Evolutionary conservation across 2,888 invertebrate genomes (phyloP).

Genomic region (Acrobasis suavella): DNA sequence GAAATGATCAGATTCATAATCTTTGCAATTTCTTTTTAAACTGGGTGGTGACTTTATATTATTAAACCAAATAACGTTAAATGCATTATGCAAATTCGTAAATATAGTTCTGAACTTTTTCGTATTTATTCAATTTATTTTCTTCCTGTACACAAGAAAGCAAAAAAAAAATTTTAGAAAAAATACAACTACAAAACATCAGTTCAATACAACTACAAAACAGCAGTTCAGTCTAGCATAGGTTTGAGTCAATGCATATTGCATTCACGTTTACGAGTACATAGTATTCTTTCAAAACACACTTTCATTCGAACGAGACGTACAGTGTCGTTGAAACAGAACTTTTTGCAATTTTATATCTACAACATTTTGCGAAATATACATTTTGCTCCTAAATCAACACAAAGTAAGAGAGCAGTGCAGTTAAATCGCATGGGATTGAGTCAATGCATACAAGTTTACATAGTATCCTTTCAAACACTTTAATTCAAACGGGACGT

Average conservation of each 20-base stretch:
- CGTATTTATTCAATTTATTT: too few relatives aligned
- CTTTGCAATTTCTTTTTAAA: too few relatives aligned
- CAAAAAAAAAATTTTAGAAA: too few relatives aligned
- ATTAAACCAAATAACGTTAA: too few relatives aligned
- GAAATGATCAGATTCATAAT: too few relatives aligned
- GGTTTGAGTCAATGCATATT: constrained; percentile 34
- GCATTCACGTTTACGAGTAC: too few relatives aligned
- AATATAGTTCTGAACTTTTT: too few relatives aligned
- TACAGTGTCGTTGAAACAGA: not conserved
- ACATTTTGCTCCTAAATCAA: not conserved
- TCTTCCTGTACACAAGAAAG: too few relatives aligned
- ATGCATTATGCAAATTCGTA: too few relatives aligned
- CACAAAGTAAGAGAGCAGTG: constrained; percentile 36
- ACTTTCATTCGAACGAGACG: not conserved
- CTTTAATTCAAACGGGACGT: not conserved
- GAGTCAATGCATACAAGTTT: constrained; percentile 22
- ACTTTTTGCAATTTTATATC: not conserved
- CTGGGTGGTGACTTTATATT: too few relatives aligned
- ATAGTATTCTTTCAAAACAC: not conserved
- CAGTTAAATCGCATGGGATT: constrained; percentile 39
- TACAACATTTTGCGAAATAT: not conserved
- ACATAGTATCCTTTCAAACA: constrained; percentile 2
- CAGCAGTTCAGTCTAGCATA: constrained; percentile 31
- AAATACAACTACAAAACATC: too few relatives aligned
- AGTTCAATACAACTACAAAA: too few relatives aligned